A percentile compares a stretch with the other conserved stretches of the same genome.
Conservation (phyloP, 2,113 vertebrate species). For the Heterocephalus glaber region DNA sequence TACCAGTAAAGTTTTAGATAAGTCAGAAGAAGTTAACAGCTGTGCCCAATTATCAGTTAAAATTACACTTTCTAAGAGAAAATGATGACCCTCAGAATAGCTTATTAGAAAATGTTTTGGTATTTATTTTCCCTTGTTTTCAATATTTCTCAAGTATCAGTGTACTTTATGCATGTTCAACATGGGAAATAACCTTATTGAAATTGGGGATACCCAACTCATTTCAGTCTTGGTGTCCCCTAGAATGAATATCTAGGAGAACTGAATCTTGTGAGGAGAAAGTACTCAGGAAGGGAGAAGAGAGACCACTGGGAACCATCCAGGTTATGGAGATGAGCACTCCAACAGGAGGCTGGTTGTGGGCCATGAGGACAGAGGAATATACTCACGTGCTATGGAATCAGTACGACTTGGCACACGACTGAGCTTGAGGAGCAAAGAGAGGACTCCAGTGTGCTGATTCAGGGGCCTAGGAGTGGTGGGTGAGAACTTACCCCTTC, state of each 20-base stretch:
- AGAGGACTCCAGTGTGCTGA: neutral
- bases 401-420: neutral
- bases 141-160: neutral
- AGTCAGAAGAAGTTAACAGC: neutral
- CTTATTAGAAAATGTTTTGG: neutral
- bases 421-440: neutral
- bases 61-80: neutral
- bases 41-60: neutral
- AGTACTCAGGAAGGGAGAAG: neutral
- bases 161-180: neutral
- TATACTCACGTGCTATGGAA: neutral
- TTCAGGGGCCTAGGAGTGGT: too few species aligned
- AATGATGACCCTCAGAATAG: neutral
- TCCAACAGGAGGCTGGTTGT: neutral
- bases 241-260: neutral
- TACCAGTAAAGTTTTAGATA: neutral
- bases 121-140: neutral
- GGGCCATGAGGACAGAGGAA: neutral
- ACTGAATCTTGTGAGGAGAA: neutral
- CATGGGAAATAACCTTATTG: neutral
- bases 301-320: neutral
- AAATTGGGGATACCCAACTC: neutral
- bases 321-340: rapidly evolving
- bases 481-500: neutral
- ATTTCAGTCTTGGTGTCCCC: neutral